These are phyloP conservation scores for Cenopis cana DNA, from an alignment of 2,888 invertebrate genomes.

Conservation along the genomic window DNA sequence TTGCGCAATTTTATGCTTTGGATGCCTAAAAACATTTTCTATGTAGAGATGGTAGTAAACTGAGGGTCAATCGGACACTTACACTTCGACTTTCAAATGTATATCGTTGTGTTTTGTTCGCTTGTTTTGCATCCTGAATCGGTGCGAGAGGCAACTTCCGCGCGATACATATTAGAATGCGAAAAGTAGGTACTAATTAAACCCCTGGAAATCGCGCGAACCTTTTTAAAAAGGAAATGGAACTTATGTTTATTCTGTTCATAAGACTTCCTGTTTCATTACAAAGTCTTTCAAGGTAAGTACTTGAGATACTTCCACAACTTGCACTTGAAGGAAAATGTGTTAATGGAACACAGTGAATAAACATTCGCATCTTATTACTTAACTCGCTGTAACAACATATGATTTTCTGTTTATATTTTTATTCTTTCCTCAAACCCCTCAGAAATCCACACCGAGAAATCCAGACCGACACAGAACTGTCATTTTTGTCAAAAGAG, in stretches of 20 bases:
- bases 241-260: background rate
- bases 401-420: conserved; percentile 26
- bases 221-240: conserved; percentile 1
- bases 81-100: background rate
- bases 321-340: conserved; percentile 26
- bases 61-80: background rate
- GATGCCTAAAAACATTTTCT: conserved; percentile 16
- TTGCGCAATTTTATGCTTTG: background rate
- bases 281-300: background rate
- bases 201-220: background rate
- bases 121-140: background rate
- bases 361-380: conserved; percentile 38
- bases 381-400: conserved; percentile 26
- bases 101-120: background rate
- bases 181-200: background rate
- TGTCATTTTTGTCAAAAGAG: conserved; percentile 43
- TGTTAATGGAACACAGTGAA: conserved; percentile 31
- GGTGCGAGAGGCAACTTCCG: too few relatives aligned
- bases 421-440: conserved; percentile 16
- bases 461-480: conserved; percentile 39
- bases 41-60: conserved; percentile 1
- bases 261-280: background rate
- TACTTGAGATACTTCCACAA: background rate
- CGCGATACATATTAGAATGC: background rate
- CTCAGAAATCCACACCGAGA: conserved; percentile 9